Base-by-base conservation (phyloP, 2,113 vertebrate species). In the Cyphotilapia sp. region DNA sequence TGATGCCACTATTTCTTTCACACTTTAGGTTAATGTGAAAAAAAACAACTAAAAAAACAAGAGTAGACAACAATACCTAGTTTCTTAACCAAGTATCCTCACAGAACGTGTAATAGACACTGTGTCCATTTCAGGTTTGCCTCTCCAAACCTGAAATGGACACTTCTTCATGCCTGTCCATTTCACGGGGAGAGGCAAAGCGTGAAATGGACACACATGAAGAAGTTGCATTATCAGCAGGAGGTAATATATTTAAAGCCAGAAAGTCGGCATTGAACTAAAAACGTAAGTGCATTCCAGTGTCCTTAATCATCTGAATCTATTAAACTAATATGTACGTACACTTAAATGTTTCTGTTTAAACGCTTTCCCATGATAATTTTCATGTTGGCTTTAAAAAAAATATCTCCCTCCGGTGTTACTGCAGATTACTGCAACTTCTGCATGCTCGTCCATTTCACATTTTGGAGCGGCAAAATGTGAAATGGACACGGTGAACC, bases 181-280 rank as follows among this genome's bases (percentile, higher is more conserved):
- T 1, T 66, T 66, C 17, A 66, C 0, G 1, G n/a, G 33, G 33
- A 38, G 6, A 66, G 61, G 61, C 61, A 38, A 22, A 38, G 7
- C 4, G 1, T 8, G 61, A 69, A 0, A 13, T 69, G 19, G 19
- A 22, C 61, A 35, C 17, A n/a, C 61, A 38, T 69, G 33, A 38
- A 69, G 19, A 69, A 38, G 1, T 69, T 38, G 33, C 61, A 38
- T 22, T 66, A 66, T n/a, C 19, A 38, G 61, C 61, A 22, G 0
- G 61, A 69, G 10, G 1, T 66, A 66, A 66, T 8, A 66, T 66
- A 66, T 38, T 66, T 66, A 66, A 38, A 66, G 7, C 61, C 61
- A 22, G 33, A 66, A 66, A 66, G 61, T 66, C 0, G 33, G 33
- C 0, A 66, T 66, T 22, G 19, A 38, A 0, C 19, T 38, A 13